Conservation (phyloP, 1,140 invertebrate genomes). For the Zaprionus ornatus region DNA sequence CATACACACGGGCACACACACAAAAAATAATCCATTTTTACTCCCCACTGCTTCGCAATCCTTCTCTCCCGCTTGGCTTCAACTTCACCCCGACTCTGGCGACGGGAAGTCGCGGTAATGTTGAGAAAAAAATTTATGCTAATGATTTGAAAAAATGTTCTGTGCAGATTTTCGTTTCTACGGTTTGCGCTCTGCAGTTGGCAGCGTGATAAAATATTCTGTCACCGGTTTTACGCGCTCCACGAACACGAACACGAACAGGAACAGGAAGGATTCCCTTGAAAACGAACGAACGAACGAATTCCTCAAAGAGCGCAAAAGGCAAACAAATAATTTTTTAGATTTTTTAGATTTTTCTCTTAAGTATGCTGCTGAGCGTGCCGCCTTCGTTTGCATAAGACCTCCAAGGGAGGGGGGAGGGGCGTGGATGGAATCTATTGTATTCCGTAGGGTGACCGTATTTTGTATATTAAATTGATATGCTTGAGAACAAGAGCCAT, state of each 20-base stretch:
- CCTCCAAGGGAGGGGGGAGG: not conserved
- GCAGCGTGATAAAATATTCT: constrained; percentile 53
- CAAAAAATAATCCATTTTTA: constrained; percentile 15
- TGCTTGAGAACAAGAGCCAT: not conserved
- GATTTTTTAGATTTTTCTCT: constrained; percentile 10
- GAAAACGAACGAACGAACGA: constrained; percentile 6
- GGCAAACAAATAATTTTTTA: constrained; percentile 40
- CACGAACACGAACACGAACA: not conserved
- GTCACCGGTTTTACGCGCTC: constrained; percentile 36
- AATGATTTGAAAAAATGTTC: constrained; percentile 66
- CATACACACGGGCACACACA: not conserved
- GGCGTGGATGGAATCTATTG: not conserved
- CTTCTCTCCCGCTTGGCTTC: not conserved
- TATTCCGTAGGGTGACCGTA: not conserved
- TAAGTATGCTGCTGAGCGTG: constrained; percentile 12
- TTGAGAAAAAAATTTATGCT: constrained; percentile 72
- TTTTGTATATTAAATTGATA: constrained; percentile 1
- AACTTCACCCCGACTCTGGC: constrained; percentile 5
- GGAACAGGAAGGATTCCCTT: constrained; percentile 17
- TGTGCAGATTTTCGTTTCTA: constrained; percentile 39
- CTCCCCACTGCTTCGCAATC: not conserved
- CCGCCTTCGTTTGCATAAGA: not conserved
- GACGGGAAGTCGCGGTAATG: constrained; percentile 43
- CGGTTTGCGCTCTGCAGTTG: constrained; percentile 34
- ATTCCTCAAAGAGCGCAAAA: constrained; percentile 9